phyloP scores from a whole-genome alignment of 2,797 vertebrate genomes.

The Acrossocheilus wenchowensis region DNA sequence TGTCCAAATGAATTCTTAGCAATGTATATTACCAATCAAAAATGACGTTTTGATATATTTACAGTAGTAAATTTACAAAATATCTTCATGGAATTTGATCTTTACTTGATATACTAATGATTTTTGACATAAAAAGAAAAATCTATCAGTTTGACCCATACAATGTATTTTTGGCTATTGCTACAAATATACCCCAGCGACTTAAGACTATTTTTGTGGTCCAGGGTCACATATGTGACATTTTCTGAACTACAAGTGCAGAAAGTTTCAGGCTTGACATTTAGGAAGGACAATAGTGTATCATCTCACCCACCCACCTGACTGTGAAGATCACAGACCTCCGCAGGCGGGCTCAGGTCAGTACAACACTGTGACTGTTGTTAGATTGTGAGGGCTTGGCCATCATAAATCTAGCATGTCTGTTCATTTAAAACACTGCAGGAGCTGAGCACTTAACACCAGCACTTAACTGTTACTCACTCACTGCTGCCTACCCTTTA shows the following conservation, averaged over 20 bases:
- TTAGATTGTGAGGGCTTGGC: conserved; percentile 31
- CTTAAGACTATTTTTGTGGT: too few relatives aligned
- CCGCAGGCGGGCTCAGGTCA: conserved; percentile 4
- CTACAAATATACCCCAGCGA: too few relatives aligned
- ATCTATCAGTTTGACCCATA: too few relatives aligned
- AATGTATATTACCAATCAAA: too few relatives aligned
- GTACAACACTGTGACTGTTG: conserved; percentile 24
- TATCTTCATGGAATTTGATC: too few relatives aligned
- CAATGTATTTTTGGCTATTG: too few relatives aligned
- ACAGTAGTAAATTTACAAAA: too few relatives aligned
- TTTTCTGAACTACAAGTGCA: background rate
- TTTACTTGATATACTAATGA: too few relatives aligned
- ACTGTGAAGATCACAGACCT: conserved; percentile 7
- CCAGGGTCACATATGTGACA: background rate
- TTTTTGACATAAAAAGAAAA: too few relatives aligned
- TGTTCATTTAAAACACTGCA: conserved; percentile 6
- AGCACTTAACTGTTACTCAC: conserved; percentile 53
- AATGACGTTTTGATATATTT: too few relatives aligned
- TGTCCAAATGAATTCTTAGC: too few relatives aligned
- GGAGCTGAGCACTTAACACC: conserved; percentile 55
- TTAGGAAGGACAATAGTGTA: background rate
- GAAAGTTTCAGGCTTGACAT: conserved; percentile 16
- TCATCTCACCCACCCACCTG: background rate
- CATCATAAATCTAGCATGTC: conserved; percentile 40
- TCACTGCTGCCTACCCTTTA: conserved; percentile 12